A percentile compares a stretch with the other conserved stretches of the same genome.
phyloP scores from a whole-genome alignment of 2,113 vertebrate species.

The Centropus bengalensis region DNA sequence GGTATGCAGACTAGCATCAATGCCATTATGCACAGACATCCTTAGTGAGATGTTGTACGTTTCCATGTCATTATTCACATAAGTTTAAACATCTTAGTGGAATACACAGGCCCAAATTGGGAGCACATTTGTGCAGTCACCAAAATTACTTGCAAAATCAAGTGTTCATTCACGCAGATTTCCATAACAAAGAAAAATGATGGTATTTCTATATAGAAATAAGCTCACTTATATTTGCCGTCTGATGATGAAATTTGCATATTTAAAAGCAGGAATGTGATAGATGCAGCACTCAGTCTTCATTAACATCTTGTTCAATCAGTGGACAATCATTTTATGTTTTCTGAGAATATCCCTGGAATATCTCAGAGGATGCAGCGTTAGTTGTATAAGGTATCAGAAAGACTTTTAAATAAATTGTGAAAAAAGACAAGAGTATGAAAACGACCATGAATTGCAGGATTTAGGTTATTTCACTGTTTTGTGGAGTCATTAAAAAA shows the following conservation, averaged over 20 bases:
- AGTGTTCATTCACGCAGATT: background rate
- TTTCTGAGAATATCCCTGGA: background rate
- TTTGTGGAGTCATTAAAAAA: background rate
- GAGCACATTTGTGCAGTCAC: background rate
- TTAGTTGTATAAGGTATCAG: background rate
- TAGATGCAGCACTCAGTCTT: background rate
- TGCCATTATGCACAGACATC: background rate
- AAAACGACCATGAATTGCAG: background rate
- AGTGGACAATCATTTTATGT: background rate
- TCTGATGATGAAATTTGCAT: background rate
- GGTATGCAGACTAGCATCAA: background rate
- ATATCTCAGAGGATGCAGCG: background rate
- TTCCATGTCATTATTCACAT: background rate
- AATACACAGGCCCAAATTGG: background rate
- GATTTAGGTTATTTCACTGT: background rate
- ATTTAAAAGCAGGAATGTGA: background rate
- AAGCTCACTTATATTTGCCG: background rate
- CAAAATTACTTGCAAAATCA: conserved; percentile 19
- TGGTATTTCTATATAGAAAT: background rate
- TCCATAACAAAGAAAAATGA: background rate
- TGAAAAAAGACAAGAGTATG: background rate
- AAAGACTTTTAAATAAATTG: background rate
- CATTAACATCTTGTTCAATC: background rate
- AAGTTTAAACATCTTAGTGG: background rate
- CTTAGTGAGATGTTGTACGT: background rate